Evolutionary conservation across 2,888 invertebrate species (phyloP).

Genomic region (Lepidocyrtoides sp.): DNA sequence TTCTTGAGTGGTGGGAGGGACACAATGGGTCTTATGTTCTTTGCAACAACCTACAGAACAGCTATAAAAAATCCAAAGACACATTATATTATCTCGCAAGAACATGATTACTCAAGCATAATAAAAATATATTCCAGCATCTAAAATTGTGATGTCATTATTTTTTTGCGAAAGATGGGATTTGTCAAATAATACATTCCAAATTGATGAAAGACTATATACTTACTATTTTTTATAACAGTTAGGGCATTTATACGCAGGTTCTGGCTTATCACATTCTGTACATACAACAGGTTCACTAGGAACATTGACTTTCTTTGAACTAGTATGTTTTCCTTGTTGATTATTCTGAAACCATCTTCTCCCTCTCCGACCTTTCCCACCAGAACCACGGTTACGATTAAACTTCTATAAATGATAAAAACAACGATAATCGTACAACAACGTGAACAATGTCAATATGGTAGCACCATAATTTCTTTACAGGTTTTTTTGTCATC

Average conservation of each 20-base stretch:
- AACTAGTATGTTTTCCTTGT: background rate
- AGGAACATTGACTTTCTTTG: background rate
- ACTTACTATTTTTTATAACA: constrained; percentile 70
- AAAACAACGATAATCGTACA: background rate
- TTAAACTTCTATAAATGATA: background rate
- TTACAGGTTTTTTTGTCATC: no score
- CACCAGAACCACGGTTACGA: background rate
- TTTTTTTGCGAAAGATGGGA: no score
- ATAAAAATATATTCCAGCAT: no score
- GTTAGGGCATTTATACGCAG: constrained; percentile 67
- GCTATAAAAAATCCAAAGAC: constrained; percentile 30
- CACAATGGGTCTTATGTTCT: constrained; percentile 64
- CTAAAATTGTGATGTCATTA: no score
- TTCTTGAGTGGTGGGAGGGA: background rate
- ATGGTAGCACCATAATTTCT: no score
- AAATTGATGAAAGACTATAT: no score
- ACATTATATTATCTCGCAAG: no score
- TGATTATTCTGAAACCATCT: background rate
- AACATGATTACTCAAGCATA: no score
- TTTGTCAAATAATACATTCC: no score
- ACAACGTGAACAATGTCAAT: no score
- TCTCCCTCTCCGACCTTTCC: background rate
- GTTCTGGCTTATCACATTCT: constrained; percentile 8
- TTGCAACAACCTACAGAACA: constrained; percentile 79
- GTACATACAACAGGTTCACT: background rate